Percentiles rank a stretch among this genome's conserved stretches.
Evolutionary conservation across 1,140 invertebrate species (phyloP).

Genomic region (Ephestia elutella): DNA sequence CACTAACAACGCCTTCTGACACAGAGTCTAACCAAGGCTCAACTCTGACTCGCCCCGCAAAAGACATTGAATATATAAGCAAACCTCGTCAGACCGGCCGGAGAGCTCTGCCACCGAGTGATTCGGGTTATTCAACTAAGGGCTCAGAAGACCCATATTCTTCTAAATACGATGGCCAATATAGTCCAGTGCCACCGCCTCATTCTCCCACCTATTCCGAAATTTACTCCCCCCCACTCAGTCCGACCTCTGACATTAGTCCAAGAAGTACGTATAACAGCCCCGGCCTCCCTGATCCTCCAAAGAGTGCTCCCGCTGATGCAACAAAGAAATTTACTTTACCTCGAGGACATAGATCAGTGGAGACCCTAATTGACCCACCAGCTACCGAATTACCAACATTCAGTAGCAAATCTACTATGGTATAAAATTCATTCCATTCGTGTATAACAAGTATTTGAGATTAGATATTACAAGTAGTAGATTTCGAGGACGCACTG

Average conservation of each 20-base stretch:
- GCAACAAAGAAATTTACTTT: slow-evolving; percentile 66
- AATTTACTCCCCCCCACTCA: slow-evolving; percentile 66
- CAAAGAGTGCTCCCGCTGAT: slow-evolving; percentile 57
- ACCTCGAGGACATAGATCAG: slow-evolving; percentile 61
- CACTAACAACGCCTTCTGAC: slow-evolving; percentile 75
- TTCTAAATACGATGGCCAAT: slow-evolving; percentile 57
- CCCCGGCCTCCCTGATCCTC: slow-evolving; percentile 65
- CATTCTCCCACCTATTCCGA: slow-evolving; percentile 70
- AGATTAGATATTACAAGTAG: slow-evolving; percentile 9
- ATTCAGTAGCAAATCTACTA: slow-evolving; percentile 66
- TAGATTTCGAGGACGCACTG: background rate
- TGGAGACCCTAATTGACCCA: slow-evolving; percentile 64
- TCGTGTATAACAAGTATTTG: slow-evolving; percentile 8
- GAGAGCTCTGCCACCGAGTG: slow-evolving; percentile 61
- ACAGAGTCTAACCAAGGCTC: slow-evolving; percentile 74
- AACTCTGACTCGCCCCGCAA: slow-evolving; percentile 73
- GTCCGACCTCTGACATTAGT: slow-evolving; percentile 58
- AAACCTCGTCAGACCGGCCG: slow-evolving; percentile 71
- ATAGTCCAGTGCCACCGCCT: slow-evolving; percentile 61
- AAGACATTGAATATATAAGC: slow-evolving; percentile 75
- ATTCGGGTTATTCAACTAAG: slow-evolving; percentile 69
- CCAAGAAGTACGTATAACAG: slow-evolving; percentile 56
- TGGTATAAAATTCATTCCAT: slow-evolving; percentile 50
- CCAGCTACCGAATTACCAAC: slow-evolving; percentile 51
- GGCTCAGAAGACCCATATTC: slow-evolving; percentile 59